Conservation (phyloP, 2,797 vertebrate genomes). For the Malacoctenus gilli region DNA sequence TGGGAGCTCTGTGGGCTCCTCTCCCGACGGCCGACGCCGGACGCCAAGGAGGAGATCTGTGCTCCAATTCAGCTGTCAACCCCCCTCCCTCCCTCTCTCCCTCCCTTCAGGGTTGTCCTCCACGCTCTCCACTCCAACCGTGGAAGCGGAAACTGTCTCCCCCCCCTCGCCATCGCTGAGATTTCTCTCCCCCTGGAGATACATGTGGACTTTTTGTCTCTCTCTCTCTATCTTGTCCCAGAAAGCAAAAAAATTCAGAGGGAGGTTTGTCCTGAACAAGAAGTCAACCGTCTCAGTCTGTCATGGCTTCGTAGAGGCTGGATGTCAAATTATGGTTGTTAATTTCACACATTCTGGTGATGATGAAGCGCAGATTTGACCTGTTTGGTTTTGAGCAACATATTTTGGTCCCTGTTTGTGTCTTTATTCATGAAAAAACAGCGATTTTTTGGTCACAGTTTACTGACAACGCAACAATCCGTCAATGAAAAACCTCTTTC, state of each 20-base stretch:
- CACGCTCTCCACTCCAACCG: conserved; percentile 11
- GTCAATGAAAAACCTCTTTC: too few relatives aligned
- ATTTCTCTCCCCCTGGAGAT: conserved; percentile 4
- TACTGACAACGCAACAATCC: too few relatives aligned
- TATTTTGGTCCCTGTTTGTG: too few relatives aligned
- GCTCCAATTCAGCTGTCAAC: conserved; percentile 35
- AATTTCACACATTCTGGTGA: too few relatives aligned
- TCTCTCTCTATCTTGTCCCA: neutral
- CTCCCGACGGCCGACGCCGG: conserved; percentile 4
- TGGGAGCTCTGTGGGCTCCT: conserved; percentile 12
- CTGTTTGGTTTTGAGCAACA: too few relatives aligned
- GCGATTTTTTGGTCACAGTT: too few relatives aligned
- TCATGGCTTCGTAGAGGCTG: neutral
- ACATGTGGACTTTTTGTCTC: neutral
- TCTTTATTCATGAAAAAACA: too few relatives aligned
- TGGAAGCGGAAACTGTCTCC: conserved; percentile 10
- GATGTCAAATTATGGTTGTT: too few relatives aligned
- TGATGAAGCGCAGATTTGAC: too few relatives aligned
- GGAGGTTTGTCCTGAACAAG: neutral
- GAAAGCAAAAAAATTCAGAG: neutral
- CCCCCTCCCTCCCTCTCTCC: neutral
- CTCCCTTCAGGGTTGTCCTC: conserved; percentile 11
- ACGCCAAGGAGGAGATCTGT: conserved; percentile 15
- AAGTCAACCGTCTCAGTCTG: neutral
- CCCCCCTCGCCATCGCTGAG: conserved; percentile 6